These are phyloP conservation scores for Lepidochitona cinerea DNA, from an alignment of 2,888 invertebrate genomes.

Conservation along the genomic window DNA sequence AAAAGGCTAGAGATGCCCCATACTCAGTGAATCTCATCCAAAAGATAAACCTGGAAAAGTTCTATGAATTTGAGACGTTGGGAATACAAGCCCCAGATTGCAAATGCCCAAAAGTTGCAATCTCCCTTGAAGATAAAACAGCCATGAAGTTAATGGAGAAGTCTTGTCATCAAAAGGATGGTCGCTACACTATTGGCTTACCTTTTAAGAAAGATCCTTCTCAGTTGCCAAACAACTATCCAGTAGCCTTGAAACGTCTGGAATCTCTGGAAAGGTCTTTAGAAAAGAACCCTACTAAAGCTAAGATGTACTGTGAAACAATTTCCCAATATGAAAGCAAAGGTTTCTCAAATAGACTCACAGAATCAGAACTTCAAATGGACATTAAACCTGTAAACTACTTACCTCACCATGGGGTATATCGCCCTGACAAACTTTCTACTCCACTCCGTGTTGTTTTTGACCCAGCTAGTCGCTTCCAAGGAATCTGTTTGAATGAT, in stretches of 20 bases:
- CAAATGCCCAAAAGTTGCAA: neutral
- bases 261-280: slow-evolving; percentile 12
- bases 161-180: neutral
- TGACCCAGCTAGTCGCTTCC: too few relatives aligned
- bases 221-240: slow-evolving; percentile 12
- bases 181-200: neutral
- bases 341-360: too few relatives aligned
- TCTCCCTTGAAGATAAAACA: neutral
- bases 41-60: neutral
- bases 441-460: too few relatives aligned
- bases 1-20: neutral
- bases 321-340: too few relatives aligned
- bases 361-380: too few relatives aligned
- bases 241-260: slow-evolving; percentile 6
- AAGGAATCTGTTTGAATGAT: too few relatives aligned
- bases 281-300: too few relatives aligned
- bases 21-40: neutral
- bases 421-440: too few relatives aligned
- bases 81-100: neutral
- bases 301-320: too few relatives aligned
- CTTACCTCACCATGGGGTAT: too few relatives aligned
- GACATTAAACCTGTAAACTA: too few relatives aligned
- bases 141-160: neutral
- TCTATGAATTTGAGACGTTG: neutral
- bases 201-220: neutral